Evolutionary conservation across 2,888 invertebrate genomes (phyloP).

Genomic region (Drosophila merina): DNA sequence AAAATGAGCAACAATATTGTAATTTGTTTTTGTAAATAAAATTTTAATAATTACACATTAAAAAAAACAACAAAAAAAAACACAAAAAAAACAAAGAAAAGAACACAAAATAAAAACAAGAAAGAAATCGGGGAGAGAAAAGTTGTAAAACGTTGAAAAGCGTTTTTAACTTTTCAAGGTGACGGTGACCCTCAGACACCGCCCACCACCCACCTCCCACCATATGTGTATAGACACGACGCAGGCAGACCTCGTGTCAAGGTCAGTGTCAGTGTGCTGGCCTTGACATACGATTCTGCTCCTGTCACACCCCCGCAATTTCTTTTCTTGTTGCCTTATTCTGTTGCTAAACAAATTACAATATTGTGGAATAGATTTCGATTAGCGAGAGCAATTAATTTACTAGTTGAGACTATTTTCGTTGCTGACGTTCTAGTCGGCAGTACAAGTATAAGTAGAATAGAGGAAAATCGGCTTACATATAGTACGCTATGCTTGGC

Average conservation of each 20-base stretch:
- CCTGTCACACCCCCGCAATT: conserved; percentile 23
- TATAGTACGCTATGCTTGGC: conserved; percentile 18
- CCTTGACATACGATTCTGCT: conserved; percentile 46
- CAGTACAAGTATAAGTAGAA: conserved; percentile 9
- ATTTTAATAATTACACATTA: conserved; percentile 77
- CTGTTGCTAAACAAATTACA: conserved; percentile 65
- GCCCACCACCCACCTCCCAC: conserved; percentile 19
- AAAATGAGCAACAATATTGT: conserved; percentile 78
- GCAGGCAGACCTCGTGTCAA: conserved; percentile 37
- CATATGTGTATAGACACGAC: neutral
- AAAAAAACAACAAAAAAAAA: conserved; percentile 51
- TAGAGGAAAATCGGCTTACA: neutral
- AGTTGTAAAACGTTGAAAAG: conserved; percentile 49
- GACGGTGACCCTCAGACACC: conserved; percentile 26
- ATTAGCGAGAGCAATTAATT: conserved; percentile 23
- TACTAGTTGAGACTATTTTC: conserved; percentile 57
- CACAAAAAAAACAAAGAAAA: conserved; percentile 29
- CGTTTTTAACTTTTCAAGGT: conserved; percentile 39
- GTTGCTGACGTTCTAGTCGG: conserved; percentile 62
- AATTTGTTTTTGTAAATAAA: conserved; percentile 84
- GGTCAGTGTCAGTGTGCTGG: conserved; percentile 43
- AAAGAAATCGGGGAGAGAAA: conserved; percentile 51
- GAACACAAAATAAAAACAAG: conserved; percentile 64
- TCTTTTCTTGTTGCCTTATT: conserved; percentile 29
- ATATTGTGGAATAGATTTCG: conserved; percentile 57